A percentile compares a stretch with the other conserved stretches of the same genome.
Evolutionary conservation across 2,888 invertebrate species (phyloP).

Genomic region (Dynastes tityus): DNA sequence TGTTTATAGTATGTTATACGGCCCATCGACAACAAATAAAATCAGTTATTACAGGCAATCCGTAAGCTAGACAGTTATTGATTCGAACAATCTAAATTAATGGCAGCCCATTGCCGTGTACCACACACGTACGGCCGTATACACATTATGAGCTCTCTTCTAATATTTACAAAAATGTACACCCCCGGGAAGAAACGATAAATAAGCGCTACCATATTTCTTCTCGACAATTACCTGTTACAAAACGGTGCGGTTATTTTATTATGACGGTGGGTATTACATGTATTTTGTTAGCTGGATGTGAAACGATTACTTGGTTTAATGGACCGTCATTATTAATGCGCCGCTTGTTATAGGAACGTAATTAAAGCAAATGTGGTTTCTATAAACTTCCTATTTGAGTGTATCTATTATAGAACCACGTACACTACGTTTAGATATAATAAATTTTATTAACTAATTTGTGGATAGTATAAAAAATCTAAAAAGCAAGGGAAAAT

Average conservation of each 20-base stretch:
- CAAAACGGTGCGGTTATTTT: conserved; percentile 25
- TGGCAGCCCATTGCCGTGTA: conserved; percentile 16
- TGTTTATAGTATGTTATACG: background rate
- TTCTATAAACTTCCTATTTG: background rate
- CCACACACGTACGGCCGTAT: conserved; percentile 22
- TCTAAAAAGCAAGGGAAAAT: too few species aligned
- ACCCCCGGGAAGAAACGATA: conserved; percentile 30
- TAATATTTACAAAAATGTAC: conserved; percentile 45
- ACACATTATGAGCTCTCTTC: conserved; percentile 11
- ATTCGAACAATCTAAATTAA: conserved; percentile 44
- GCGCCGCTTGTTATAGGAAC: conserved; percentile 5
- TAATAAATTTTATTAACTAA: too few species aligned
- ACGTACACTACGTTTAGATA: too few species aligned
- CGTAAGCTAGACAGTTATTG: conserved; percentile 51
- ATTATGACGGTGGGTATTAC: conserved; percentile 7
- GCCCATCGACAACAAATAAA: conserved; percentile 21
- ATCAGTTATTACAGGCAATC: conserved; percentile 19
- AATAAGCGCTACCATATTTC: conserved; percentile 43
- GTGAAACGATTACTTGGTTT: conserved; percentile 34
- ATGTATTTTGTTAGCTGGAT: conserved; percentile 19
- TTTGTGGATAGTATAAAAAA: too few species aligned
- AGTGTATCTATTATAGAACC: too few species aligned
- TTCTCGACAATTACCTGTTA: conserved; percentile 6
- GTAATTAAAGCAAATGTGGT: conserved; percentile 13
- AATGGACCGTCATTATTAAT: conserved; percentile 30